phyloP scores from a whole-genome alignment of 2,113 vertebrate species.

The Rattus rattus region DNA sequence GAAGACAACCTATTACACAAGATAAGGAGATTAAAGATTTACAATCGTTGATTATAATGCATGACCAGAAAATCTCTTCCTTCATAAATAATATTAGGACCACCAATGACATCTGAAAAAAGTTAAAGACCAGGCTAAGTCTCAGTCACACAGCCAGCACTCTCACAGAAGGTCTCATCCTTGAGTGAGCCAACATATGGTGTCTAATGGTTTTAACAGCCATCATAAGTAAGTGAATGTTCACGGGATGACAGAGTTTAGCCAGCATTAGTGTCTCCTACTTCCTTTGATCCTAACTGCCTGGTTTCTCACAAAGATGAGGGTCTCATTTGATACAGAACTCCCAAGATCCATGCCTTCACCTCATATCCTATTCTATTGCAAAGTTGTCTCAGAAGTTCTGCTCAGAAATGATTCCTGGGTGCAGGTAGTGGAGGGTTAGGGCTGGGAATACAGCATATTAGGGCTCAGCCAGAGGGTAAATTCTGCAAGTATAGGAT shows the following conservation, averaged over 20 bases:
- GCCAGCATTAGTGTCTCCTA: accelerated
- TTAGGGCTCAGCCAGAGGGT: neutral
- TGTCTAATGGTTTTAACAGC: neutral
- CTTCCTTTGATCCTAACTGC: too few relatives aligned
- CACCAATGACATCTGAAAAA: neutral
- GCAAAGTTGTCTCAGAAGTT: neutral
- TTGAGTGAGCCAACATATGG: neutral
- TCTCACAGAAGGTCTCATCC: neutral
- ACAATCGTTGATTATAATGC: neutral
- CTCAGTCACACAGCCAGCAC: neutral
- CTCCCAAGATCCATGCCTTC: neutral
- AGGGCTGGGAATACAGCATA: neutral
- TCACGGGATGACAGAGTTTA: neutral
- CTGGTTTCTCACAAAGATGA: accelerated
- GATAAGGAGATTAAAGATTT: neutral
- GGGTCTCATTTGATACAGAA: neutral
- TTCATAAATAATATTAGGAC: neutral
- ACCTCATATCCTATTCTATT: neutral
- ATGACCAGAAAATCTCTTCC: neutral
- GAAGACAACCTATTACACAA: neutral
- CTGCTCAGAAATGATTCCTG: too few relatives aligned
- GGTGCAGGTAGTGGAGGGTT: accelerated
- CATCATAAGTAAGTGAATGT: neutral
- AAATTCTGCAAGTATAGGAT: neutral
- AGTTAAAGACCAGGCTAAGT: neutral